Evolutionary conservation across 2,888 invertebrate genomes (phyloP).

Genomic region (Oscheius myriophilus): DNA sequence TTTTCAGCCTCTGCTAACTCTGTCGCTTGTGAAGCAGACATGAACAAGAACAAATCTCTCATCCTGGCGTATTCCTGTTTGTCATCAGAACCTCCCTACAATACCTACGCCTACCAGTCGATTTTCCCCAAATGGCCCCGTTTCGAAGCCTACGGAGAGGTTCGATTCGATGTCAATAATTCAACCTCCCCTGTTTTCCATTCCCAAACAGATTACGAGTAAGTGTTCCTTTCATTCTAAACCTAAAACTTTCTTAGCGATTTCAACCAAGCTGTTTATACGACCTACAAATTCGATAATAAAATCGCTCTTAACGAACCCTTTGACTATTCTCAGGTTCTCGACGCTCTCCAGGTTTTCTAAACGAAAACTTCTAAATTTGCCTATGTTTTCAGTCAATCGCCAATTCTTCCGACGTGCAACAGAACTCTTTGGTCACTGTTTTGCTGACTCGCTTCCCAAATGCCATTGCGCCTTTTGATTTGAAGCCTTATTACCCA

Average conservation of each 20-base stretch:
- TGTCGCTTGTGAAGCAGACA: background rate
- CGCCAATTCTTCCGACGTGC: background rate
- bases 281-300: background rate
- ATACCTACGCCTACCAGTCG: slow-evolving; percentile 2
- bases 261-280: slow-evolving; percentile 6
- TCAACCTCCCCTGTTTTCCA: background rate
- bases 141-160: slow-evolving; percentile 14
- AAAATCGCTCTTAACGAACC: background rate
- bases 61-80: slow-evolving; percentile 16
- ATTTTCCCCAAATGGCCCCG: background rate
- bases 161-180: slow-evolving; percentile 12
- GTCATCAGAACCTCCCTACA: background rate
- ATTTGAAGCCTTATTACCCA: background rate
- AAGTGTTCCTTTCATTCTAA: background rate
- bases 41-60: background rate
- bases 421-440: slow-evolving; percentile 19
- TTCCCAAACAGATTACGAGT: background rate
- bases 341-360: too few species aligned
- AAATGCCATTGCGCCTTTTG: background rate
- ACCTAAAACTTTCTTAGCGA: background rate
- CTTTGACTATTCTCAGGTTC: too few species aligned
- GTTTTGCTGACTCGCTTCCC: background rate
- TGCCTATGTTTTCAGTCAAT: slow-evolving; percentile 5
- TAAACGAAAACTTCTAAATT: too few species aligned
- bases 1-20: background rate